Percentiles rank a stretch among this genome's conserved stretches.
Conservation (phyloP, 2,888 invertebrate genomes). For the Synanthedon vespiformis region DNA sequence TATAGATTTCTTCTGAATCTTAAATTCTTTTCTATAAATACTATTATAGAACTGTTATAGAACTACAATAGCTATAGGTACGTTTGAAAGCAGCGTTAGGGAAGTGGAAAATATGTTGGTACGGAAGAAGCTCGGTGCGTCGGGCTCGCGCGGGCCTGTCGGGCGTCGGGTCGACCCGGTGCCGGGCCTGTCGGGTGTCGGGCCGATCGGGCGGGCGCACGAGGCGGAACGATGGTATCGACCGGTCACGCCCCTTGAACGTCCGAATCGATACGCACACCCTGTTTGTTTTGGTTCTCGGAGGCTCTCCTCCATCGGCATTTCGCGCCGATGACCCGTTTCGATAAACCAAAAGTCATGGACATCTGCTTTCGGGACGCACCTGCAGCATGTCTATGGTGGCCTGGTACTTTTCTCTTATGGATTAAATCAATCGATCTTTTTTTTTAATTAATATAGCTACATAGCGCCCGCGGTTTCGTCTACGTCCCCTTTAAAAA, state of each 20-base stretch:
- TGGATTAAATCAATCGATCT: no score
- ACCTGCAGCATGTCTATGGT: not conserved
- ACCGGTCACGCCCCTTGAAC: slow-evolving; percentile 5
- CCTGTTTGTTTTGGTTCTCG: slow-evolving; percentile 6
- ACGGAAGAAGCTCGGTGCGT: not conserved
- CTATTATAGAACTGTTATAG: no score
- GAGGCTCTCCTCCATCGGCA: slow-evolving; percentile 2
- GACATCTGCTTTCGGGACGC: not conserved
- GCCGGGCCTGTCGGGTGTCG: not conserved
- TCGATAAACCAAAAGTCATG: not conserved
- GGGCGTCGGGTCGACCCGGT: not conserved
- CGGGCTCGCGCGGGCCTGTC: not conserved
- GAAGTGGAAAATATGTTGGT: no score
- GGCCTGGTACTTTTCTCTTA: no score
- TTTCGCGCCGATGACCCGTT: slow-evolving; percentile 1
- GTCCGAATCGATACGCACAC: slow-evolving; percentile 3
- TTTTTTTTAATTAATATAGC: no score
- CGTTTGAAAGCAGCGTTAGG: no score
- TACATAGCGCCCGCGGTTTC: no score
- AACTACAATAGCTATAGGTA: no score
- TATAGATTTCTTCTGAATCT: no score
- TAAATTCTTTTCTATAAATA: no score
- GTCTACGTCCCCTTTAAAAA: no score
- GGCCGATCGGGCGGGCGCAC: slow-evolving; percentile 1
- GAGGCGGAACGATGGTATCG: slow-evolving; percentile 6